Evolutionary conservation across 2,113 vertebrate species (phyloP).

Genomic region (Neomonachus schauinslandi): DNA sequence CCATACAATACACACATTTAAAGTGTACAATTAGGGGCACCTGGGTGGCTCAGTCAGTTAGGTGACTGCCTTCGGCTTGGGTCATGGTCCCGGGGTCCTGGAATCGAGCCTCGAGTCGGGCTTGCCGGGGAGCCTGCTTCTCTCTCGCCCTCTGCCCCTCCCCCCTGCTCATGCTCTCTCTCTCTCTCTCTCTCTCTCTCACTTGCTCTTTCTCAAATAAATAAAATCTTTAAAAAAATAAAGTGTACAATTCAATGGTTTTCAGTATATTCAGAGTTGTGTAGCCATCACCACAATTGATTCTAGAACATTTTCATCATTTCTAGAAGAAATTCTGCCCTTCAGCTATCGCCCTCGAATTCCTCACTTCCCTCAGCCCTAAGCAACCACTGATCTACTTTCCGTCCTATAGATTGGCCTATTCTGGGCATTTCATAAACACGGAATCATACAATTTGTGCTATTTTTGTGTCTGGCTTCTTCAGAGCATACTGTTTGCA

Average conservation of each 20-base stretch:
- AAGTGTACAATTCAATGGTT: not conserved
- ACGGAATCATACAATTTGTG: not conserved
- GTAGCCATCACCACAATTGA: not conserved
- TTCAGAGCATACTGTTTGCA: not conserved
- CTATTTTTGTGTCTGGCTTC: not conserved
- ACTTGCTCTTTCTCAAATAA: not conserved
- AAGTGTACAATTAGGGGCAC: not conserved
- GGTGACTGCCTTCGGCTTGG: not conserved
- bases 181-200: not conserved
- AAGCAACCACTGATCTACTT: not conserved
- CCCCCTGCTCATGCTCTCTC: not conserved
- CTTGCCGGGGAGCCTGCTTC: not conserved
- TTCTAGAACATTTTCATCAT: not conserved
- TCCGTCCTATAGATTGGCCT: not conserved
- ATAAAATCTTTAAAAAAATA: not conserved
- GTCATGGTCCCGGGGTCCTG: not conserved
- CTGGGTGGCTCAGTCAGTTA: not conserved
- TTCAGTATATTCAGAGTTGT: not conserved
- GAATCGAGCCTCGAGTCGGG: not conserved
- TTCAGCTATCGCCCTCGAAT: not conserved
- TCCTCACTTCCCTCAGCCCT: too few relatives aligned
- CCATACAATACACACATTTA: not conserved
- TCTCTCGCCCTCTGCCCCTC: not conserved
- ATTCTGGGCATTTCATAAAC: not conserved
- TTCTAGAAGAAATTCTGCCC: not conserved